These are phyloP conservation scores for Rhineura floridana DNA, from an alignment of 2,113 vertebrate genomes.

Conservation along the genomic window DNA sequence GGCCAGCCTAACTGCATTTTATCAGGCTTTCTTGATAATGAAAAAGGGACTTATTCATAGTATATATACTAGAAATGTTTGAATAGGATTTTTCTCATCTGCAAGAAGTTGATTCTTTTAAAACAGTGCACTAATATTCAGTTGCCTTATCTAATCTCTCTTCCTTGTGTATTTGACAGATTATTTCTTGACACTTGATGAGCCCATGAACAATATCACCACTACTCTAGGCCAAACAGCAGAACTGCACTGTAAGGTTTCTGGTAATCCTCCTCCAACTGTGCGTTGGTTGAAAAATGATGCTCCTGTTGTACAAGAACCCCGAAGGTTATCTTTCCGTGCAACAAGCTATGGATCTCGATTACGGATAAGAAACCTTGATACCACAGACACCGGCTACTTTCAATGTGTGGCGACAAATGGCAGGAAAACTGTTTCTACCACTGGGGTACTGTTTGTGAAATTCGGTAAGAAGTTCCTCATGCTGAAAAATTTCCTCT, in stretches of 20 bases:
- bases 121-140: fast-evolving
- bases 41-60: neutral
- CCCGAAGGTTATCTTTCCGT: conserved; percentile 89
- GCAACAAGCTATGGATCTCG: conserved; percentile 89
- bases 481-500: fast-evolving
- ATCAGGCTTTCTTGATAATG: neutral
- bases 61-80: neutral
- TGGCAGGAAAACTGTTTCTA: conserved; percentile 87
- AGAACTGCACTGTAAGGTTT: conserved; percentile 91
- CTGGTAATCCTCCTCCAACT: conserved; percentile 85
- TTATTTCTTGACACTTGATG: conserved; percentile 86
- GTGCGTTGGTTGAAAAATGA: conserved; percentile 98
- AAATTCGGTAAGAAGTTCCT: conserved; percentile 88
- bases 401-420: conserved; percentile 96
- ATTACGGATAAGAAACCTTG: conserved; percentile 92
- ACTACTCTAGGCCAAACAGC: conserved; percentile 93
- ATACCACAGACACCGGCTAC: conserved; percentile 97
- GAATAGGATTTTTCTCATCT: neutral
- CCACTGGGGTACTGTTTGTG: conserved; percentile 93
- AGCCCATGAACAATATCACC: conserved; percentile 98
- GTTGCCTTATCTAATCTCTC: neutral
- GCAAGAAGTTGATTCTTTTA: neutral
- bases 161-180: conserved; percentile 69
- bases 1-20: neutral
- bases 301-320: conserved; percentile 94